Conservation (phyloP, 2,797 vertebrate species). For the Amniataba percoides region DNA sequence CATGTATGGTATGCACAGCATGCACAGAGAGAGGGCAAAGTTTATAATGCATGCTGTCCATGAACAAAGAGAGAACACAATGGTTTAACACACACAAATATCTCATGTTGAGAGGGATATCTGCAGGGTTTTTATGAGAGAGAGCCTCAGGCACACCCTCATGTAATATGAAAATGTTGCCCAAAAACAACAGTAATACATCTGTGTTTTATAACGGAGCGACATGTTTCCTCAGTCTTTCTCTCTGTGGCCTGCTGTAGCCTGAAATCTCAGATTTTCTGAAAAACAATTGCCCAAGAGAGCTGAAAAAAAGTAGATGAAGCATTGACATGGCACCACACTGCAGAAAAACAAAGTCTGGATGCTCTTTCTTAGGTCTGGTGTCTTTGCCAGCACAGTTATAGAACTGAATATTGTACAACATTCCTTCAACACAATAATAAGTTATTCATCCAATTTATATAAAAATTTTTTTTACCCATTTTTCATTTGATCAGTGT, state of each 20-base stretch:
- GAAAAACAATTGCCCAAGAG: slow-evolving; percentile 4
- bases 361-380: background rate
- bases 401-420: background rate
- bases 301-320: slow-evolving; percentile 9
- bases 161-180: slow-evolving; percentile 36
- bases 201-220: slow-evolving; percentile 40
- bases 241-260: background rate
- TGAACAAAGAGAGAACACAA: background rate
- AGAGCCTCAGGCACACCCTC: slow-evolving; percentile 9
- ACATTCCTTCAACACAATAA: background rate
- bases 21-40: background rate
- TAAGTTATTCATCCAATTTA: background rate
- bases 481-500: background rate
- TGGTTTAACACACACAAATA: background rate
- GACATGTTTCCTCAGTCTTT: background rate
- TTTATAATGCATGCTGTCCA: background rate
- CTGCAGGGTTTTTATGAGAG: background rate
- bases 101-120: slow-evolving; percentile 12
- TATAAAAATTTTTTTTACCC: background rate
- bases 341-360: background rate
- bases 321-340: slow-evolving; percentile 7
- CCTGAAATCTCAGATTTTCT: slow-evolving; percentile 25
- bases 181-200: slow-evolving; percentile 17
- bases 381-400: background rate
- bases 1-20: background rate